phyloP scores from a whole-genome alignment of 2,113 vertebrate genomes.

The human (Homo sapiens) region GRCh38 chr2:52533001-52533500 shows the following conservation, averaged over 20 bases:
- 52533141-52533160: not conserved
- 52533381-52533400: not conserved
- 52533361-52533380: not conserved
- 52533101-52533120: not conserved
- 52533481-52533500: not conserved
- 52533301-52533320: not conserved
- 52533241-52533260: not conserved
- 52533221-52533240: not conserved
- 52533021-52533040: not conserved
- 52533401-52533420: not conserved
- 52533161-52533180: not conserved
- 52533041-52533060: not conserved
- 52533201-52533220: not conserved
- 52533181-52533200: not conserved
- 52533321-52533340: not conserved
- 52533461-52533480: not conserved
- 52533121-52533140: not conserved
- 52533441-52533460: not conserved
- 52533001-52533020: not conserved
- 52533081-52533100: not conserved
- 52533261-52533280: not conserved
- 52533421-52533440: not conserved
- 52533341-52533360: not conserved
- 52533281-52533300: not conserved
- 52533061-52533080: not conserved